A percentile compares a stretch with the other conserved stretches of the same genome.
phyloP scores from a whole-genome alignment of 2,888 invertebrate species.

The Hyposoter didymator region DNA sequence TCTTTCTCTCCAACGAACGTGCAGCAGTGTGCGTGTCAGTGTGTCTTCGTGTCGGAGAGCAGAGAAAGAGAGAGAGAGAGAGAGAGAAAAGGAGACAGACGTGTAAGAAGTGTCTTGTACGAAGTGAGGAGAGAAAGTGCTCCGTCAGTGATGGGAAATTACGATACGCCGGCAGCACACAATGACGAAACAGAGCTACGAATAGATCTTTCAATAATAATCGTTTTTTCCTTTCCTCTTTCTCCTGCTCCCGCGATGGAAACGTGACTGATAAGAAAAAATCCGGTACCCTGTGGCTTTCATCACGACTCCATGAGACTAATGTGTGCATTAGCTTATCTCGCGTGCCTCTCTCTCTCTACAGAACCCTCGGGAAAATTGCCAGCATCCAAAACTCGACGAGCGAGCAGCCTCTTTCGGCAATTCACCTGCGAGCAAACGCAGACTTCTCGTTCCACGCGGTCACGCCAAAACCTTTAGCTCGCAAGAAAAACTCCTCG shows the following conservation, averaged over 20 bases:
- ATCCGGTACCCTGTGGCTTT: conserved; percentile 45
- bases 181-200: conserved; percentile 65
- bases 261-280: conserved; percentile 26
- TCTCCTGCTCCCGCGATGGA: neutral
- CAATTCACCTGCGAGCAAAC: neutral
- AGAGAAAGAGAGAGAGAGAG: neutral
- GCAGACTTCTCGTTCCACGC: neutral
- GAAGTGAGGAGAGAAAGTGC: conserved; percentile 65
- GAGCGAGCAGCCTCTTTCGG: neutral
- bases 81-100: neutral
- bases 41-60: conserved; percentile 9
- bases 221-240: neutral
- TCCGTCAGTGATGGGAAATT: conserved; percentile 72
- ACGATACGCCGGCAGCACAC: conserved; percentile 67
- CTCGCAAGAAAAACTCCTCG: neutral
- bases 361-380: neutral
- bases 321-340: conserved; percentile 17
- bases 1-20: conserved; percentile 38
- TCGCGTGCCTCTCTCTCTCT: neutral
- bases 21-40: neutral
- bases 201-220: conserved; percentile 4
- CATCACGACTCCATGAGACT: conserved; percentile 35
- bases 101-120: conserved; percentile 30
- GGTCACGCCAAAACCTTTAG: neutral
- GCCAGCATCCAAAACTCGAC: neutral